phyloP scores from a whole-genome alignment of 2,888 invertebrate species.

The Dexiosoma caninum region DNA sequence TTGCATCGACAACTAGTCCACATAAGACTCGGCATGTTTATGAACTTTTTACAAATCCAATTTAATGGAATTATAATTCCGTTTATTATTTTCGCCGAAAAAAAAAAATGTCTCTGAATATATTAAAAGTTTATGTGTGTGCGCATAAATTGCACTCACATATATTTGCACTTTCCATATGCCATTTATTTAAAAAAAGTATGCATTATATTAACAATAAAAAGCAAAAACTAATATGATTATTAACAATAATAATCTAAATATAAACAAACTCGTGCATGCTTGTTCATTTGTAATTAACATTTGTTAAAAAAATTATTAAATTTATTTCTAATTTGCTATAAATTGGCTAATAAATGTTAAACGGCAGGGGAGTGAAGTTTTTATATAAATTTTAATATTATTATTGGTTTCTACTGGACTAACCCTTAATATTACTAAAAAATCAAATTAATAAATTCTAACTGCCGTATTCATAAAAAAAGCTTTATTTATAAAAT shows the following conservation, averaged over 20 bases:
- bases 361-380: background rate
- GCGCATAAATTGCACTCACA: too few relatives aligned
- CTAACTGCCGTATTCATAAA: too few relatives aligned
- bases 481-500: too few relatives aligned
- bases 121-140: too few relatives aligned
- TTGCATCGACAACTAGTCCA: background rate
- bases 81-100: background rate
- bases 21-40: background rate
- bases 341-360: background rate
- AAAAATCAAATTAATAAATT: too few relatives aligned
- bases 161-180: background rate
- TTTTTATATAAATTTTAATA: background rate
- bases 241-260: background rate
- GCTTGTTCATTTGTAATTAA: background rate
- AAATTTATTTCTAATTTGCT: background rate
- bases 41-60: background rate
- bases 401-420: too few relatives aligned
- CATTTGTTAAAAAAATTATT: background rate
- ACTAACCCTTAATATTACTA: too few relatives aligned
- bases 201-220: background rate
- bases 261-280: background rate
- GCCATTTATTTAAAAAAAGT: background rate
- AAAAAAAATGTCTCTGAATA: too few relatives aligned
- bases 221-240: background rate
- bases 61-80: background rate